A percentile compares a stretch with the other conserved stretches of the same genome.
These are phyloP conservation scores for Brachionus rubens DNA, from an alignment of 1,140 invertebrate genomes.

Conservation along the genomic window DNA sequence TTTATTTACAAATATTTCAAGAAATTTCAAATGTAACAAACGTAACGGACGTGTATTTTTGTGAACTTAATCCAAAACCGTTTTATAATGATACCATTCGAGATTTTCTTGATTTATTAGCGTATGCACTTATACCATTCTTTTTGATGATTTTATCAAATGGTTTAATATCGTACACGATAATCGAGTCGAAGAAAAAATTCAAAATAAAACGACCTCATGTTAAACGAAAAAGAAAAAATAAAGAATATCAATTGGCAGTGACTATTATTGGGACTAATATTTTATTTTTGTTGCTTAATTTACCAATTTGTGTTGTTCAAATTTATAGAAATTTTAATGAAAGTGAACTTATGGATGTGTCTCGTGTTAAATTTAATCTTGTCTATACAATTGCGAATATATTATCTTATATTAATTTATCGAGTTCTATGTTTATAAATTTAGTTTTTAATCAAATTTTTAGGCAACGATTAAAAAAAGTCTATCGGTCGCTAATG, in stretches of 20 bases:
- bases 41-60: neutral
- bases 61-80: neutral
- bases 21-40: neutral
- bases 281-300: constrained; percentile 3
- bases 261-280: constrained; percentile 17
- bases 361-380: neutral
- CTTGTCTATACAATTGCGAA: neutral
- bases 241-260: constrained; percentile 33
- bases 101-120: constrained; percentile 4
- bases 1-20: constrained; percentile 13
- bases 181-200: constrained; percentile 15
- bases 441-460: constrained; percentile 32
- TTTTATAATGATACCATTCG: neutral
- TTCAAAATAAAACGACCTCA: neutral
- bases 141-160: constrained; percentile 1
- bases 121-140: constrained; percentile 5
- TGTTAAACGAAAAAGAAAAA: neutral
- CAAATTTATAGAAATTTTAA: neutral
- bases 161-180: neutral
- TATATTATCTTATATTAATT: constrained; percentile 37
- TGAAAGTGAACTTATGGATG: neutral
- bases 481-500: neutral
- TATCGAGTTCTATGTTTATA: constrained; percentile 24
- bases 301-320: constrained; percentile 29
- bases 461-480: neutral